Base-by-base conservation (phyloP, 2,113 vertebrate genomes). In the Malaclemys terrapin region DNA sequence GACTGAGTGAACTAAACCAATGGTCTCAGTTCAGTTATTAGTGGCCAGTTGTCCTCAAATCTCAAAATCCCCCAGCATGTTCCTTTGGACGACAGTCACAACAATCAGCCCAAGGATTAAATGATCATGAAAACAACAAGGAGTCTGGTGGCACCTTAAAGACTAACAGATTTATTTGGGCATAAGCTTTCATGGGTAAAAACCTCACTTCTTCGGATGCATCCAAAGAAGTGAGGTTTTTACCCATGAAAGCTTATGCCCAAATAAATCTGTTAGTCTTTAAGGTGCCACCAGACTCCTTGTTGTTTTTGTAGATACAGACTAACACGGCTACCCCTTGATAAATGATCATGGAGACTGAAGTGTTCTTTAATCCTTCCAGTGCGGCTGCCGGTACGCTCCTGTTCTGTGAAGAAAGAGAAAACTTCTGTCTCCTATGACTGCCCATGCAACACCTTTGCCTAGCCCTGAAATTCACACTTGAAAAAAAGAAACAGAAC, bases 61-160 rank as follows among this genome's bases (percentile, higher is more conserved):
- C 69, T 42, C 82, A 16, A 3, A 57, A 47, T 0, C 80, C 59
- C 81, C 59, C 80, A 5, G 0, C 1, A 0, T 80, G 52, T 53
- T 89, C 84, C 90, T 87, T 80, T 14, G 0, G 1, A 29, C 53
- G 3, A 0, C 52, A n/a, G 80, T 72, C 87, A 59, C 47, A 84
- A 54, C 47, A 24, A 84, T 27, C 53, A 45, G 80, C 25, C 47
- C 29, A 12, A 54, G 76, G 50, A 38, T 3, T 3, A 5, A 45
- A 53, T 62, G 3, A 42, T 42, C 42, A 42, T 42, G 42, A 45
- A 45, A 45, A 45, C 45, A 45, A 45, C 45, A 45, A 45, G 45
- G 45, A 45, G 45, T 45, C 45, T 45, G 45, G 6, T 45, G 45
- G 45, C 45, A 45, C 45, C 45, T 45, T 45, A 45, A 45, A 45